These are phyloP conservation scores for Cinclus cinclus DNA, from an alignment of 2,113 vertebrate species.

Conservation along the genomic window DNA sequence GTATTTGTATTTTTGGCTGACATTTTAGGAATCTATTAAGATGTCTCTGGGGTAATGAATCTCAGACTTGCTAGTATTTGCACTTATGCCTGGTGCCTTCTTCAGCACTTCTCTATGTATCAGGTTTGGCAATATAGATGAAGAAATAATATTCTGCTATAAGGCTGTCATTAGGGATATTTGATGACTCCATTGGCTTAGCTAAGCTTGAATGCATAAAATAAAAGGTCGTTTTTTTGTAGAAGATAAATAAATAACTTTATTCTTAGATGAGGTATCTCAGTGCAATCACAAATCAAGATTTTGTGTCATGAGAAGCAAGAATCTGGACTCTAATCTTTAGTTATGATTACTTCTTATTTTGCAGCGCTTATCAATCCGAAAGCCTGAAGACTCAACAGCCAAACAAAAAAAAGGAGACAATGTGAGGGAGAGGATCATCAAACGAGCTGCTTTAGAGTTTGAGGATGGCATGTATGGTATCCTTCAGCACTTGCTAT, in stretches of 20 bases:
- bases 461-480: conserved; percentile 99
- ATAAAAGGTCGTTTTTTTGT: neutral
- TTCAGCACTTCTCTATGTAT: neutral
- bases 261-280: neutral
- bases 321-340: neutral
- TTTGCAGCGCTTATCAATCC: conserved; percentile 86
- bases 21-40: neutral
- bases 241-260: neutral
- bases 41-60: neutral
- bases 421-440: conserved; percentile 91
- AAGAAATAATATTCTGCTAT: neutral
- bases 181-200: neutral
- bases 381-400: conserved; percentile 77
- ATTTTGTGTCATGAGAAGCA: neutral
- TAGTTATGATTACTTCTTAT: neutral
- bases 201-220: neutral
- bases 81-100: neutral
- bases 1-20: neutral
- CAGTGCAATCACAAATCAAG: neutral
- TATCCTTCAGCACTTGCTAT: conserved; percentile 80
- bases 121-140: neutral
- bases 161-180: neutral
- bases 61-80: neutral
- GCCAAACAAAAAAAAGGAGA: conserved; percentile 84
- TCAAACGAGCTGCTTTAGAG: conserved; percentile 92